Evolutionary conservation across 2,113 vertebrate species (phyloP), one percentile per base, ranked within the genome.

Genomic region (Smithornis capensis): DNA sequence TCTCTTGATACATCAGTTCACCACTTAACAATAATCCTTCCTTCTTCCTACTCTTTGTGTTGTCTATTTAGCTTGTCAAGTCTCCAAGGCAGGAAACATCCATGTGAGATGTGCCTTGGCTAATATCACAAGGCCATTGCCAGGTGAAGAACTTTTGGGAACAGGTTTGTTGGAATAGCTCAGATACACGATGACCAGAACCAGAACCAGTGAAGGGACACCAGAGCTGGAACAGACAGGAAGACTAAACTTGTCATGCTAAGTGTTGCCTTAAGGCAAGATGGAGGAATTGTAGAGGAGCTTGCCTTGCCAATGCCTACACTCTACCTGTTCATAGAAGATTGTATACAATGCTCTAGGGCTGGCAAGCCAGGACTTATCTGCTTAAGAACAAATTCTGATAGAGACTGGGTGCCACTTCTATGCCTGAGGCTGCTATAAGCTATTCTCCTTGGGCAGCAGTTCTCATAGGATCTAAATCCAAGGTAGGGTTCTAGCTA

Each of bases 281-380:
- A 44, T 25, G 19, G 35, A 42, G 44, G 56, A 57, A 47, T 25
- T 76, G 67, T 7, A 75, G 56, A 64, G 50, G 82, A 86, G 49
- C 56, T 77, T 90, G 71, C 55, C 19, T 64, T 89, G 88, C 71
- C 76, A 88, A 13, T 63, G 38, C 63, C 81, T 29, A 44, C 68
- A 52, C 59, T 68, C 68, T 81, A 53, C 55, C 64, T 92, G 90
- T 59, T 92, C 24, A 12, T 14, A 53, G 62, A 83, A 90, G 55
- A 68, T 88, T 83, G 50, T 55, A 57, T 44, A 93, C 69, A 40
- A 16, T 21, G 83, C 88, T 93, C 38, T n/a, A 83, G 79, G 94
- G 73, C 83, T 92, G 92, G 73, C 94, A 96, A 94, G 95, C 71
- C 88, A 75, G 76, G 73, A 79, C 93, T 78, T 71, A 90, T n/a